phyloP scores from a whole-genome alignment of 2,113 vertebrate genomes.

The Ptychochromis oligacanthus region DNA sequence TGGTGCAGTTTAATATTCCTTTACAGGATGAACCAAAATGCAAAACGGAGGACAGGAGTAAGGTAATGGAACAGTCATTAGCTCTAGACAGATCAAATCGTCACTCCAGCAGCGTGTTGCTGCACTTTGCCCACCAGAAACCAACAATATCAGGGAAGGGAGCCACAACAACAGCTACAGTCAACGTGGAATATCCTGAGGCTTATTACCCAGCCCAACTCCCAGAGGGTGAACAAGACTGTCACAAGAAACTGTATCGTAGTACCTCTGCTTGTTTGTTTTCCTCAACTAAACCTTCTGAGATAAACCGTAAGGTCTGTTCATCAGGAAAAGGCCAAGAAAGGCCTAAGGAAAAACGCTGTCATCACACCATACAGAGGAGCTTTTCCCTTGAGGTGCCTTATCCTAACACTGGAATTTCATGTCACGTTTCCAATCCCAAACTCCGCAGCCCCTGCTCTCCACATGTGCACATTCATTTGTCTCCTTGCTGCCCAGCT shows the following conservation, averaged over 20 bases:
- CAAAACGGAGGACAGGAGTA: constrained; percentile 41
- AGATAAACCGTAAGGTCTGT: constrained; percentile 64
- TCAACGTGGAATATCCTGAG: constrained; percentile 67
- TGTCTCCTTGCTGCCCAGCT: constrained; percentile 83
- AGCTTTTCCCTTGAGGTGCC: constrained; percentile 92
- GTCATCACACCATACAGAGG: constrained; percentile 85
- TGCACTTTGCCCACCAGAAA: constrained; percentile 84
- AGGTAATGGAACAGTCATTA: constrained; percentile 52
- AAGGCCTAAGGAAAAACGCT: constrained; percentile 66
- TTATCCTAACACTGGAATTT: constrained; percentile 79
- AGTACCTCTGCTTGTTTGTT: constrained; percentile 83
- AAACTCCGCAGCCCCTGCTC: constrained; percentile 80
- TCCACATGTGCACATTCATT: constrained; percentile 91
- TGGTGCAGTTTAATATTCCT: constrained; percentile 80
- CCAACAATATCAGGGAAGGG: constrained; percentile 66
- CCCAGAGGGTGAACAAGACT: constrained; percentile 52
- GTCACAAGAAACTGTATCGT: constrained; percentile 75
- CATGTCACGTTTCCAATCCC: constrained; percentile 87
- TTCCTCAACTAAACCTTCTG: constrained; percentile 59
- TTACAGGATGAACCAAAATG: constrained; percentile 73
- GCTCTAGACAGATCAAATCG: constrained; percentile 74
- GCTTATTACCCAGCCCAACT: constrained; percentile 50
- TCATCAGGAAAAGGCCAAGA: constrained; percentile 70
- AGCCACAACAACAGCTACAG: constrained; percentile 56
- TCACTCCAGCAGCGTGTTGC: constrained; percentile 80